These are phyloP conservation scores for Pherbina coryleti DNA, from an alignment of 2,888 invertebrate genomes.

Conservation along the genomic window DNA sequence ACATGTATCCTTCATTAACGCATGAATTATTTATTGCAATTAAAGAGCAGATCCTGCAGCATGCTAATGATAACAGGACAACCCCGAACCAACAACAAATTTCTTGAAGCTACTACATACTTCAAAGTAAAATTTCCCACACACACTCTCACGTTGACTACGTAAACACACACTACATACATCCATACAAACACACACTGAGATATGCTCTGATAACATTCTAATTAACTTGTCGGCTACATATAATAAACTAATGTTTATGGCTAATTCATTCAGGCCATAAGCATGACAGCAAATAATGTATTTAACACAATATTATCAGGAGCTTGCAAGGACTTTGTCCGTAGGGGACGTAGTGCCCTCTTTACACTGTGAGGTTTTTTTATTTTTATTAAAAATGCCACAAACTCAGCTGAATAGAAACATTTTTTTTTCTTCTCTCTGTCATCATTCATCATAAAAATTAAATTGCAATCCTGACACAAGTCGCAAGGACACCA, in stretches of 20 bases:
- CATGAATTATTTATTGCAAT: constrained; percentile 49
- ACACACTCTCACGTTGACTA: not conserved
- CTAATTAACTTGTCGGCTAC: constrained; percentile 25
- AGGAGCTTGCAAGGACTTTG: constrained; percentile 31
- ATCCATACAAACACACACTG: not conserved
- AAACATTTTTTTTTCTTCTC: not conserved
- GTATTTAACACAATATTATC: constrained; percentile 63
- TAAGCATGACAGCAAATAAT: constrained; percentile 56
- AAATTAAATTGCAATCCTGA: not conserved
- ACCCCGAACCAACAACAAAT: not conserved
- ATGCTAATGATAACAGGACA: not conserved
- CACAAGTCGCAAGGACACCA: not conserved
- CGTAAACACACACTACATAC: not conserved
- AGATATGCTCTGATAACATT: not conserved
- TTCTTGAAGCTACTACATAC: not conserved
- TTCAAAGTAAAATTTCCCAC: not conserved
- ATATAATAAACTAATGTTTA: constrained; percentile 29
- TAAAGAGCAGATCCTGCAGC: not conserved
- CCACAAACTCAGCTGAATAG: not conserved
- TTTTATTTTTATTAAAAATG: not conserved
- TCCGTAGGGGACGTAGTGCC: not conserved
- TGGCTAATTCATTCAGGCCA: constrained; percentile 38
- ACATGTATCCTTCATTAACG: constrained; percentile 48
- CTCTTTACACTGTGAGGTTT: not conserved
- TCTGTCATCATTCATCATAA: constrained; percentile 10